These are phyloP conservation scores for Watsonalla cultraria DNA, from an alignment of 2,888 invertebrate species.

Conservation along the genomic window DNA sequence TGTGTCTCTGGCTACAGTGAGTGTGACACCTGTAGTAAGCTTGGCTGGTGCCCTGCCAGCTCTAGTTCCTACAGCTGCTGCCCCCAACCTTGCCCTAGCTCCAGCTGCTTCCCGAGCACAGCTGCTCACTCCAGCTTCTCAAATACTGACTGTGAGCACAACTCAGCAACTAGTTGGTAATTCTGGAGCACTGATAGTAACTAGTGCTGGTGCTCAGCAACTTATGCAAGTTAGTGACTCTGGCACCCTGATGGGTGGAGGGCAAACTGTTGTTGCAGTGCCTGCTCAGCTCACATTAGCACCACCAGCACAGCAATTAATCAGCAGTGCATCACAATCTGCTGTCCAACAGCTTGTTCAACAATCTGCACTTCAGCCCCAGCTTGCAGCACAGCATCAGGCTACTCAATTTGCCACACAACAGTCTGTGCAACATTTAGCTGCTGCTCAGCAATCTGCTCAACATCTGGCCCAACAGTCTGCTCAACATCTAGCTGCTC, in stretches of 20 bases:
- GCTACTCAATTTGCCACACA: conserved; percentile 59
- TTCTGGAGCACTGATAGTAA: conserved; percentile 69
- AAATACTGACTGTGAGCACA: conserved; percentile 69
- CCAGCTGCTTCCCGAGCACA: conserved; percentile 70
- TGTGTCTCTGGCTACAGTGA: conserved; percentile 69
- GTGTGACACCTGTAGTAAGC: conserved; percentile 71
- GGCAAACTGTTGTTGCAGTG: conserved; percentile 70
- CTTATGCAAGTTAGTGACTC: conserved; percentile 75
- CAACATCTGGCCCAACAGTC: conserved; percentile 49
- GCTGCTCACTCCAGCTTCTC: conserved; percentile 66
- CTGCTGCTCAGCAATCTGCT: conserved; percentile 49
- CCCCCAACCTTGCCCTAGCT: conserved; percentile 59
- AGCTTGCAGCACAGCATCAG: conserved; percentile 61
- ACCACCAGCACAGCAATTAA: conserved; percentile 60
- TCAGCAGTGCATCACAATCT: conserved; percentile 60
- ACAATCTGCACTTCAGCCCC: conserved; percentile 59
- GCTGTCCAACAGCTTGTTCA: conserved; percentile 69
- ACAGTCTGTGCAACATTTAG: conserved; percentile 61
- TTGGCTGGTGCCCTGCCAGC: conserved; percentile 64
- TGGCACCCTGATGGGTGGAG: conserved; percentile 68
- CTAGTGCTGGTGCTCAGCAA: conserved; percentile 73
- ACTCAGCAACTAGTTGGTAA: conserved; percentile 71
- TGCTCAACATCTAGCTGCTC: conserved; percentile 47
- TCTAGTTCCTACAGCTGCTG: conserved; percentile 61
- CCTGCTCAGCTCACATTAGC: conserved; percentile 68